Conservation (phyloP, 1,140 invertebrate genomes). For the Nixonia krombeini region DNA sequence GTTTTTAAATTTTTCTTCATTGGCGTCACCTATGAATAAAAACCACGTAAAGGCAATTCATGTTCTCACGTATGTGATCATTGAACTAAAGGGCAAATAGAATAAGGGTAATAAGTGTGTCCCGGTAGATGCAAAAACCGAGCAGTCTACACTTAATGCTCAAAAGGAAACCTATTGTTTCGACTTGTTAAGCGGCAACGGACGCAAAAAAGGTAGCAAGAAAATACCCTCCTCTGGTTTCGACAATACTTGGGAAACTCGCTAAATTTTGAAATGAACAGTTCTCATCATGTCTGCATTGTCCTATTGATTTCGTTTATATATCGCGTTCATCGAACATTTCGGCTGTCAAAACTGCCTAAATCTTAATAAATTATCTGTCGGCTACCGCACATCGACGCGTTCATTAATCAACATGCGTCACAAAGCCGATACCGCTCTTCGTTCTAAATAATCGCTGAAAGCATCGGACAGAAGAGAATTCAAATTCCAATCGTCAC, state of each 20-base stretch:
- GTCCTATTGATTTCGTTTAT: slow-evolving; percentile 33
- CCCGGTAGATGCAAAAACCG: slow-evolving; percentile 43
- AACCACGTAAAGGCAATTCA: slow-evolving; percentile 27
- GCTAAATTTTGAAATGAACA: slow-evolving; percentile 22
- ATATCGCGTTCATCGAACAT: slow-evolving; percentile 35
- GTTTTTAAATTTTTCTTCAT: slow-evolving; percentile 4
- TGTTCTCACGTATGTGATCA: slow-evolving; percentile 16
- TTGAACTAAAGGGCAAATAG: slow-evolving; percentile 43
- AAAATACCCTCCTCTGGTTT: slow-evolving; percentile 35
- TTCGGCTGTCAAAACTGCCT: slow-evolving; percentile 45
- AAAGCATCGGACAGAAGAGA: slow-evolving; percentile 37
- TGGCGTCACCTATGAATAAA: neutral
- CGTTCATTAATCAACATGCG: slow-evolving; percentile 60
- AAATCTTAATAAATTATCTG: slow-evolving; percentile 66
- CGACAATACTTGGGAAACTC: slow-evolving; percentile 8
- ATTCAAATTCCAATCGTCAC: slow-evolving; percentile 54
- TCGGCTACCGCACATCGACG: slow-evolving; percentile 51
- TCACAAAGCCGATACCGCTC: slow-evolving; percentile 14
- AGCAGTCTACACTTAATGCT: slow-evolving; percentile 28
- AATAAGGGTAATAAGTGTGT: slow-evolving; percentile 37
- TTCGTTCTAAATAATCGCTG: slow-evolving; percentile 53
- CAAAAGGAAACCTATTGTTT: slow-evolving; percentile 55
- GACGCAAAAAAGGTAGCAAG: slow-evolving; percentile 20
- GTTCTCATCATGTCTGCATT: slow-evolving; percentile 18
- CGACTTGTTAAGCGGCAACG: slow-evolving; percentile 37